A percentile compares a stretch with the other conserved stretches of the same genome.
These are phyloP conservation scores for Tapirus indicus DNA, from an alignment of 2,797 vertebrate genomes.

Conservation along the genomic window DNA sequence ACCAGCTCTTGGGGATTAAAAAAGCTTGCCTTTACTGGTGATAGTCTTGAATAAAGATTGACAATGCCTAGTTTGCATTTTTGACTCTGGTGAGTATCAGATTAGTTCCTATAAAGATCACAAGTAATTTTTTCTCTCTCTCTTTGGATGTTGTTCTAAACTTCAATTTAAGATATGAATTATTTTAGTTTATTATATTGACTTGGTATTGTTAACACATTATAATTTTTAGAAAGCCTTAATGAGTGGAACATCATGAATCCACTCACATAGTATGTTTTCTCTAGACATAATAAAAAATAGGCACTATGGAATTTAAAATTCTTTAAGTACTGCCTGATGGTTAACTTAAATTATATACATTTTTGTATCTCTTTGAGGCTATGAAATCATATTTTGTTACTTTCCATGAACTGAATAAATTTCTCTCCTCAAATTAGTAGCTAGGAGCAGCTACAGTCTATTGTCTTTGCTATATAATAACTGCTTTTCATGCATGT, in stretches of 20 bases:
- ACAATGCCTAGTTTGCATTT: background rate
- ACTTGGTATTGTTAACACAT: background rate
- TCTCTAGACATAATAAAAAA: background rate
- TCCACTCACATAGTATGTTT: background rate
- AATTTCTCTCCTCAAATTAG: background rate
- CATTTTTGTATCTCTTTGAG: slow-evolving; percentile 21
- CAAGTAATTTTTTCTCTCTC: background rate
- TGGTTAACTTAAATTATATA: background rate
- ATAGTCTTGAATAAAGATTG: background rate
- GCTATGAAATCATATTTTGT: background rate
- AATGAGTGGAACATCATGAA: background rate
- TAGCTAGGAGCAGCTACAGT: background rate
- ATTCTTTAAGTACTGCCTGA: background rate
- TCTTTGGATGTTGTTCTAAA: background rate
- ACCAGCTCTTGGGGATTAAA: background rate
- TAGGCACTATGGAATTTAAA: background rate
- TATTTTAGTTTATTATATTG: background rate
- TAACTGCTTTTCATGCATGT: background rate
- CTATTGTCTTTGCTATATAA: background rate
- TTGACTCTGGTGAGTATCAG: background rate
- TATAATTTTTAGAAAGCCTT: slow-evolving; percentile 17
- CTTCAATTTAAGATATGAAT: slow-evolving; percentile 23
- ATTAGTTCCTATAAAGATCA: background rate
- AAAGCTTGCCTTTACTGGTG: background rate
- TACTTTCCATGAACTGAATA: background rate